Base-by-base conservation (phyloP, 2,888 invertebrate genomes). In the Papilio protenor region DNA sequence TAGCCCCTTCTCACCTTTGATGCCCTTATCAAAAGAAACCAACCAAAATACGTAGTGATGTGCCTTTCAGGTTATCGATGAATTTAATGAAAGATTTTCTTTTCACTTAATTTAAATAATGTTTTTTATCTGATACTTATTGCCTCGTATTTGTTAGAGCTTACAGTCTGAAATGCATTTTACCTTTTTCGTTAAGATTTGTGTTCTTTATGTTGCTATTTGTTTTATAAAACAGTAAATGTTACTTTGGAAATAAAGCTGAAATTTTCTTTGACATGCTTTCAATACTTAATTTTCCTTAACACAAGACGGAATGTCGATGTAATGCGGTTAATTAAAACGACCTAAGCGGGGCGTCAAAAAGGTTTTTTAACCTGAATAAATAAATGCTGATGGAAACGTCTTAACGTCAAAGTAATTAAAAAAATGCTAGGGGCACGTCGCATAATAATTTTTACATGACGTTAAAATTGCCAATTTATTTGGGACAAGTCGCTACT, bases 241-340 rank as follows among this genome's bases (percentile, higher is more conserved):
- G 18, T 27, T 59, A 23, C 16, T 27, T 6, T 40, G 40, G 40
- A 27, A 40, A 33, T 64, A 40, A 23, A 66, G 33, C n/a, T 3
- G 23, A 18, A 66, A 70, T 76, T 70, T 76, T 47, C 10, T 27
- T 55, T 21, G 16, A 73, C 23, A 52, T 64, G 27, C 77, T 81
- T 81, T 77, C 75, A 59, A 61, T 73, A 70, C 49, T 77, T 77
- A 76, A 76, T 72, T 79, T 77, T 79, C 81, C 79, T 81, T 79
- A 79, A 81, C 73, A 79, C 57, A 80, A 76, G 75, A 80, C 81
- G 81, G 84, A 80, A 77, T 81, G 83, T 84, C 83, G 81, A 81
- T 84, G 80, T 79, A 84, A 82, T 82, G 80, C 77, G 80, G 79
- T 82, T 84, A 84, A 83, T 84, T 83, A 83, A 82, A 82, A 79